phyloP scores from a whole-genome alignment of 2,113 vertebrate species.

The Heterocephalus glaber region DNA sequence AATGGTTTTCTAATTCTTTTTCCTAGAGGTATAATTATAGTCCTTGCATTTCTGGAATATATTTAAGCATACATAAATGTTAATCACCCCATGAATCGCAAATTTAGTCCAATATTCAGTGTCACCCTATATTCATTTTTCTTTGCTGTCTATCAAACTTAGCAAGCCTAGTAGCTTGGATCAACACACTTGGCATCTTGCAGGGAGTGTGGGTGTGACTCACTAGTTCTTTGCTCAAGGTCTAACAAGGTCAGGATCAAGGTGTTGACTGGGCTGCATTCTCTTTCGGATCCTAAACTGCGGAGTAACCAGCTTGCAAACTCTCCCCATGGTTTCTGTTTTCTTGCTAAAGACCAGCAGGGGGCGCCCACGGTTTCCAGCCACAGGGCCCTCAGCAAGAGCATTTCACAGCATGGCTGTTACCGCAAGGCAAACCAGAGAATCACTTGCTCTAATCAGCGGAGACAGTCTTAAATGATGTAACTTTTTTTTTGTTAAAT shows the following conservation, averaged over 20 bases:
- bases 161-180: not conserved
- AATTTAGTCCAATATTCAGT: not conserved
- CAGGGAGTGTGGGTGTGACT: no score
- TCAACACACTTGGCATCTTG: not conserved
- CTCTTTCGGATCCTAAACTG: not conserved
- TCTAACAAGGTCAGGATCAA: fast-evolving
- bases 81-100: constrained; percentile 25
- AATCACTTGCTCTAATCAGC: not conserved
- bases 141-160: not conserved
- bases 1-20: constrained; percentile 6
- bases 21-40: constrained; percentile 38
- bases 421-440: not conserved
- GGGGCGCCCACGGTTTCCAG: not conserved
- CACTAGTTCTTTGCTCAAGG: no score
- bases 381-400: fast-evolving
- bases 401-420: fast-evolving
- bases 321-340: not conserved
- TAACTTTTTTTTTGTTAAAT: no score
- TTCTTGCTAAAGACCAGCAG: not conserved
- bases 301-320: not conserved
- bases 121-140: not conserved
- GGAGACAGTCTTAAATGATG: not conserved
- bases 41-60: not conserved
- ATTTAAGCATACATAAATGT: not conserved
- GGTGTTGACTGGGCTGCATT: not conserved